Evolutionary conservation across 2,797 vertebrate species (phyloP).

Genomic region (Philypnodon macrostomus): DNA sequence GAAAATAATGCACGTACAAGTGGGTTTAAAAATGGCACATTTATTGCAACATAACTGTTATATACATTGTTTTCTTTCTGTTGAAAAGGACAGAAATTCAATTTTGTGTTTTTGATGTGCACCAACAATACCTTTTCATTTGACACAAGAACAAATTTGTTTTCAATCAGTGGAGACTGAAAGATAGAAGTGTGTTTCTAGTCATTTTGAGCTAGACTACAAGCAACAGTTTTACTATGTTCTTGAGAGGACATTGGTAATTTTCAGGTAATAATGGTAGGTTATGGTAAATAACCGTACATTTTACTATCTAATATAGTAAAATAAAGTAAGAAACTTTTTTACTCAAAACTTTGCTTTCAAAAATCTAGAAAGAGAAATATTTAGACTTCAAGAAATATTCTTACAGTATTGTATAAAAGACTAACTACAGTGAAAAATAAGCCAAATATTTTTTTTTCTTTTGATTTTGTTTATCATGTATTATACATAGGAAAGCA

Average conservation of each 20-base stretch:
- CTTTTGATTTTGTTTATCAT: constrained; percentile 79
- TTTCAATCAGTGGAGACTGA: constrained; percentile 87
- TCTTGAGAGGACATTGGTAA: constrained; percentile 91
- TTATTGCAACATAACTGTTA: constrained; percentile 99
- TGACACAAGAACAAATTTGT: constrained; percentile 93
- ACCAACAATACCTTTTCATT: constrained; percentile 89
- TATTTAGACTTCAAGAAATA: constrained; percentile 99
- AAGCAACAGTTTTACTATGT: constrained; percentile 88
- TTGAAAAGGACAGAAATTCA: constrained; percentile 92
- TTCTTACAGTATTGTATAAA: constrained; percentile 99
- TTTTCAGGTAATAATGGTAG: constrained; percentile 94
- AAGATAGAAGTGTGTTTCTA: constrained; percentile 87
- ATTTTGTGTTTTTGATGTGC: constrained; percentile 88
- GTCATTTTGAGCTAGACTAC: constrained; percentile 86
- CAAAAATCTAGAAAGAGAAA: constrained; percentile 99
- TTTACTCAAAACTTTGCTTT: constrained; percentile 99
- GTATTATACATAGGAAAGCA: constrained; percentile 95
- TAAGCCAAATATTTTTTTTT: constrained; percentile 98
- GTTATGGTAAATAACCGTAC: constrained; percentile 98
- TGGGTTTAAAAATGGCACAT: constrained; percentile 99
- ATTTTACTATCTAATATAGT: constrained; percentile 99
- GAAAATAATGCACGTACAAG: constrained; percentile 74
- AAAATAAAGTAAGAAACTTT: constrained; percentile 99
- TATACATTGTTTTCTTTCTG: constrained; percentile 99
- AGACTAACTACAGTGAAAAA: constrained; percentile 99